Evolutionary conservation across 1,140 invertebrate species (phyloP).

Genomic region (Caenorhabditis remanei): DNA sequence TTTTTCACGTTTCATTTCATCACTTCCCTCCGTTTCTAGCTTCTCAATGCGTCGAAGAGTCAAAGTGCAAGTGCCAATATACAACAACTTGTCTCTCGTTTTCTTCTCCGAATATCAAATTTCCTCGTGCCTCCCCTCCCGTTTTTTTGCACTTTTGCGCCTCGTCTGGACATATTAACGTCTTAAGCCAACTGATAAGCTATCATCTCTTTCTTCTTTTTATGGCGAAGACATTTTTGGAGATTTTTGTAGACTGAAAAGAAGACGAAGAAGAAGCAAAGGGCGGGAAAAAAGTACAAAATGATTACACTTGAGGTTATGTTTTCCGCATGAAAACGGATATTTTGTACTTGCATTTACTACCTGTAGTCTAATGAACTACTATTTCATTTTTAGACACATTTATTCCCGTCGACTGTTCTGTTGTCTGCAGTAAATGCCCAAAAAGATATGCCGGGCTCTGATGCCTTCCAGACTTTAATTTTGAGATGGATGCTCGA

Average conservation of each 20-base stretch:
- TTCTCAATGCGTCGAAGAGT: neutral
- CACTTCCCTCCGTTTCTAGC: neutral
- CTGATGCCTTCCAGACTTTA: neutral
- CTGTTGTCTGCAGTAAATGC: neutral
- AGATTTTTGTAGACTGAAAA: conserved; percentile 6
- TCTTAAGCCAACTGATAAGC: conserved; percentile 46
- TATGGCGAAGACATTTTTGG: neutral
- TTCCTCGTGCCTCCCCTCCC: neutral
- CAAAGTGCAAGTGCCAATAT: conserved; percentile 46
- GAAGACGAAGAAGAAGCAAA: neutral
- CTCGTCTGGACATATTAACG: conserved; percentile 13
- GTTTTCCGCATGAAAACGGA: neutral
- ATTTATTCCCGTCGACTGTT: neutral
- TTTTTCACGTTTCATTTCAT: neutral
- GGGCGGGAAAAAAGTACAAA: neutral
- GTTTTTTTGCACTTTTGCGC: conserved; percentile 13
- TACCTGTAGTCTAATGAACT: neutral
- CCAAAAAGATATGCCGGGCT: neutral
- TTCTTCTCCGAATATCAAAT: conserved; percentile 38
- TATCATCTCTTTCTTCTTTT: neutral
- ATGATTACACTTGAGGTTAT: conserved; percentile 9
- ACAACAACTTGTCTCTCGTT: conserved; percentile 24
- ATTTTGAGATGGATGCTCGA: neutral
- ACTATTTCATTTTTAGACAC: neutral
- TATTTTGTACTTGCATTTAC: neutral